These are phyloP conservation scores for Ceratosolen solmsi DNA, from an alignment of 1,140 invertebrate genomes.

Conservation along the genomic window DNA sequence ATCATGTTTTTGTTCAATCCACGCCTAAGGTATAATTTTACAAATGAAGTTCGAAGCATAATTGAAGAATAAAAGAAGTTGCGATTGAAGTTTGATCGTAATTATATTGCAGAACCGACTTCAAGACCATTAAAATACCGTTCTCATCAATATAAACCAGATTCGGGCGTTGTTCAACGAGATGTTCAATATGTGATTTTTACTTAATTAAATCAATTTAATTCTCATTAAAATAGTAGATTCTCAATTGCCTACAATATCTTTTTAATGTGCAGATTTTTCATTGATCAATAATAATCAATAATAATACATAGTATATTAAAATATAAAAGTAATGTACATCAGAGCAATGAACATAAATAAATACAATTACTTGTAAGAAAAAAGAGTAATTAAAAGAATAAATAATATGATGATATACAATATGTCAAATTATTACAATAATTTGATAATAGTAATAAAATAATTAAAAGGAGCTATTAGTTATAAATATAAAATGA, in stretches of 20 bases:
- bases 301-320: background rate
- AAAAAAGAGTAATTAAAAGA: too few relatives aligned
- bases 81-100: constrained; percentile 34
- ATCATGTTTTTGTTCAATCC: constrained; percentile 2
- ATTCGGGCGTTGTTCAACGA: background rate
- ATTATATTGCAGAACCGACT: constrained; percentile 21
- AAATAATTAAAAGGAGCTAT: too few relatives aligned
- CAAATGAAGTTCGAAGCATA: constrained; percentile 30
- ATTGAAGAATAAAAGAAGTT: constrained; percentile 44
- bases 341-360: background rate
- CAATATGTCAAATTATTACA: too few relatives aligned
- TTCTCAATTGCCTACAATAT: background rate
- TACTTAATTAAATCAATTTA: constrained; percentile 42
- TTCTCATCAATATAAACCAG: constrained; percentile 27
- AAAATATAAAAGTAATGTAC: background rate
- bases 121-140: constrained; percentile 30
- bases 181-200: constrained; percentile 17
- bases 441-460: background rate
- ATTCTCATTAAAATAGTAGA: constrained; percentile 5
- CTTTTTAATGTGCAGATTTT: too few relatives aligned
- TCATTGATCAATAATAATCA: background rate
- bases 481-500: too few relatives aligned
- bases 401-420: too few relatives aligned
- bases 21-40: constrained; percentile 30
- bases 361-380: background rate